phyloP scores from a whole-genome alignment of 2,113 vertebrate species.

The Azemiops feae region DNA sequence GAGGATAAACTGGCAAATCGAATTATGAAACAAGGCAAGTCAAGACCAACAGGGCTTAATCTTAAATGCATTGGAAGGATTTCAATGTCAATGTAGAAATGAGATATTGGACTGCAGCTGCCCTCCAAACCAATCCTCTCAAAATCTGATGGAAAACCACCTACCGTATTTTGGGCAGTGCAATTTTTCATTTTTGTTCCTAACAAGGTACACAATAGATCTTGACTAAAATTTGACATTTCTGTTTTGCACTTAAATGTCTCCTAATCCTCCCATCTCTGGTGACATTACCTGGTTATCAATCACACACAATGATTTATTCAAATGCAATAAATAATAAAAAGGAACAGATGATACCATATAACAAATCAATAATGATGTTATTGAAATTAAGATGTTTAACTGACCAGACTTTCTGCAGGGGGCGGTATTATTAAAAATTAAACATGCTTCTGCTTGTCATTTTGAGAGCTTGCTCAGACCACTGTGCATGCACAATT shows the following conservation, averaged over 20 bases:
- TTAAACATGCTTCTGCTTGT: background rate
- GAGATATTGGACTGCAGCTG: background rate
- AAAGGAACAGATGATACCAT: background rate
- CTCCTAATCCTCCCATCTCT: background rate
- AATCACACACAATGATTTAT: background rate
- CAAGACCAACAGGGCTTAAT: background rate
- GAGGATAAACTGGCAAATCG: background rate
- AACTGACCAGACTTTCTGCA: background rate
- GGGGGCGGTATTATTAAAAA: background rate
- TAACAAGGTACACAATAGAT: background rate
- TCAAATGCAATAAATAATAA: background rate
- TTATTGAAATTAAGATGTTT: background rate
- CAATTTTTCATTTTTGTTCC: background rate
- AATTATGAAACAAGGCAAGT: background rate
- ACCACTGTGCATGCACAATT: background rate
- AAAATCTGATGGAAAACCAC: background rate
- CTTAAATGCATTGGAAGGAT: background rate
- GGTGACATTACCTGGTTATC: background rate
- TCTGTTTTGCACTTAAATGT: background rate
- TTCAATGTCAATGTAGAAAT: background rate
- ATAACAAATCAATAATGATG: background rate
- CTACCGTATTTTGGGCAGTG: background rate
- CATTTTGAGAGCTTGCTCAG: background rate
- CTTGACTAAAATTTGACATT: background rate
- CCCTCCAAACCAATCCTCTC: background rate